Evolutionary conservation across 2,113 vertebrate genomes (phyloP).

Genomic region (Pomatorhinus ruficollis): DNA sequence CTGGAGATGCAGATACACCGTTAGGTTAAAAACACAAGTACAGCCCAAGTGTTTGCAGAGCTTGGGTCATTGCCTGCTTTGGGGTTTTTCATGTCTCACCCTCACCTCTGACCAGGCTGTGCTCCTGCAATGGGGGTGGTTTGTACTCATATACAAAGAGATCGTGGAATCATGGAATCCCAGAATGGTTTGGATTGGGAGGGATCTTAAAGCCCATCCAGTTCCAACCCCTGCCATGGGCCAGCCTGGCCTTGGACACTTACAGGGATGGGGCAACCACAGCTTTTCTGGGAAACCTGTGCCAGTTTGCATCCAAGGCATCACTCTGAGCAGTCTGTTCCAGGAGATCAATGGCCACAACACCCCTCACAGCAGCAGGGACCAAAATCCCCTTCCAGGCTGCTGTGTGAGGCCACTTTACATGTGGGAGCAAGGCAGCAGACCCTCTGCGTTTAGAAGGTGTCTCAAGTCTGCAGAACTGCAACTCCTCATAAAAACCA

Average conservation of each 20-base stretch:
- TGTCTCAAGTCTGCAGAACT: background rate
- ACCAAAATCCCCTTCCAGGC: background rate
- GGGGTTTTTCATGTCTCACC: background rate
- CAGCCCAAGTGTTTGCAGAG: background rate
- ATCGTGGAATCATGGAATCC: background rate
- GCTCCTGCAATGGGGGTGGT: background rate
- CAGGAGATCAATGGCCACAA: background rate
- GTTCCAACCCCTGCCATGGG: background rate
- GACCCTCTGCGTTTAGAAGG: background rate
- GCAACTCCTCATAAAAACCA: background rate
- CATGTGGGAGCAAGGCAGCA: background rate
- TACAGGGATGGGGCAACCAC: background rate
- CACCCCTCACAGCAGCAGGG: background rate
- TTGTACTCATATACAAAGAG: background rate
- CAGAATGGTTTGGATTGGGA: background rate
- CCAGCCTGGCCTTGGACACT: background rate
- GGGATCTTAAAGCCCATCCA: background rate
- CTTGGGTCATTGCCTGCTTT: background rate
- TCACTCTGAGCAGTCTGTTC: background rate
- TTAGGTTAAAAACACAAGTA: background rate
- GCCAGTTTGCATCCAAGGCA: background rate
- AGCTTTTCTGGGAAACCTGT: background rate
- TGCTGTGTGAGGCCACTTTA: background rate
- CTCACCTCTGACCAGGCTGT: background rate
- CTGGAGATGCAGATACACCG: background rate